Conservation (phyloP, 2,113 vertebrate species). For the Turdus rufiventris region DNA sequence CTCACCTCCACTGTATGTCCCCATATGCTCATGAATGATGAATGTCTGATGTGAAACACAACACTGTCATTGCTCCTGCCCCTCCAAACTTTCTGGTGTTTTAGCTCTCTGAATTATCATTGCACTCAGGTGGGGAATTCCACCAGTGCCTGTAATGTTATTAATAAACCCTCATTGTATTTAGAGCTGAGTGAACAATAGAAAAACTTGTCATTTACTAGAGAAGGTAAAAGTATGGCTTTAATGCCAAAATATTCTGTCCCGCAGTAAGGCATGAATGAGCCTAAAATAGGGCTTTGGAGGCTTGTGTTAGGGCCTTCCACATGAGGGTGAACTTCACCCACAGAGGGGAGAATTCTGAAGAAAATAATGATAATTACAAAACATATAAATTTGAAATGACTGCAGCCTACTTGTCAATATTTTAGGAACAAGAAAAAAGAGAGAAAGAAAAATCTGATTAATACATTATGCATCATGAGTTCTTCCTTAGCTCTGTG, state of each 20-base stretch:
- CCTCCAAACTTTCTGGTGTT: neutral
- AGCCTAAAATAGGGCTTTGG: neutral
- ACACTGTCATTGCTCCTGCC: neutral
- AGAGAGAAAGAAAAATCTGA: neutral
- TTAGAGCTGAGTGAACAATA: neutral
- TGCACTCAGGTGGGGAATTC: neutral
- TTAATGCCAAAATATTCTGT: neutral
- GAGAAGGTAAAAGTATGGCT: neutral
- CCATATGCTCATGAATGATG: neutral
- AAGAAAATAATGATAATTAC: constrained; percentile 25
- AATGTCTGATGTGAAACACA: neutral
- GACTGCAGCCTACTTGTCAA: constrained; percentile 10
- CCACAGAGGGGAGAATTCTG: neutral
- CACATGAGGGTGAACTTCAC: constrained; percentile 23
- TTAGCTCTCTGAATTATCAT: neutral
- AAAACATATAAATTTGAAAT: neutral
- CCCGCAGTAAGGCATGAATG: neutral
- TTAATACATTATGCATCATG: constrained; percentile 20
- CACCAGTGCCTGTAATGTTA: neutral
- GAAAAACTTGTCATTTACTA: neutral
- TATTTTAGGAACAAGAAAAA: constrained; percentile 26
- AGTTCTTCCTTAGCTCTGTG: neutral
- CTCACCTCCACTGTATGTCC: neutral
- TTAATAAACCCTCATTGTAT: neutral
- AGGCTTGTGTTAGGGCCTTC: neutral